A percentile compares a stretch with the other conserved stretches of the same genome.
Evolutionary conservation across 2,888 invertebrate species (phyloP).

Genomic region (Branchipolynoe longqiensis): DNA sequence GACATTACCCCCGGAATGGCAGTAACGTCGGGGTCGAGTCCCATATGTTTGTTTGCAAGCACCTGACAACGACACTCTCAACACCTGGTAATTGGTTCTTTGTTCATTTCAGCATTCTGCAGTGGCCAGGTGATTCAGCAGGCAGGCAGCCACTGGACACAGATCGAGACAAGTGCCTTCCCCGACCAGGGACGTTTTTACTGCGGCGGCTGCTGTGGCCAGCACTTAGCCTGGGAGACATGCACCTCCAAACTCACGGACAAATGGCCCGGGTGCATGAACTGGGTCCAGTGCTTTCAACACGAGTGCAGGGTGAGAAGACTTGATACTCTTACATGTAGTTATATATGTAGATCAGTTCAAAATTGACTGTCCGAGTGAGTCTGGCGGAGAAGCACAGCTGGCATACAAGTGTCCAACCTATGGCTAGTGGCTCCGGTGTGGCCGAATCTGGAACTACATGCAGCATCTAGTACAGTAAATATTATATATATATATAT

Average conservation of each 20-base stretch:
- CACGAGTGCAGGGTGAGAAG: constrained; percentile 61
- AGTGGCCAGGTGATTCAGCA: constrained; percentile 59
- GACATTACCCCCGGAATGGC: too few species aligned
- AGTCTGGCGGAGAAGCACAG: too few species aligned
- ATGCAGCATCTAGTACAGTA: too few species aligned
- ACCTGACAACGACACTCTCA: not conserved
- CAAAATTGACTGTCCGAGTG: too few species aligned
- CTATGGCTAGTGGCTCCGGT: too few species aligned
- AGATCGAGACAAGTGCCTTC: constrained; percentile 62
- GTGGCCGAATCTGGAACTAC: too few species aligned
- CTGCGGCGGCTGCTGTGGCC: constrained; percentile 63
- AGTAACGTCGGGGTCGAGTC: too few species aligned
- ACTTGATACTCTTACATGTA: too few species aligned
- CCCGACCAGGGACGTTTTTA: constrained; percentile 61
- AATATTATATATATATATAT: not conserved
- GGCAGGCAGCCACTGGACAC: constrained; percentile 62
- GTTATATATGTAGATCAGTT: too few species aligned
- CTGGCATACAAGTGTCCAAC: too few species aligned
- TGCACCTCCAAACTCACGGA: constrained; percentile 50
- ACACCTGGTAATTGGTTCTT: not conserved
- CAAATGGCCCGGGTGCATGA: constrained; percentile 53
- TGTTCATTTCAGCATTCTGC: constrained; percentile 60
- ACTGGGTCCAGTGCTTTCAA: constrained; percentile 62
- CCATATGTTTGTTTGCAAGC: too few species aligned
- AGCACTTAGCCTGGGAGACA: constrained; percentile 58